These are phyloP conservation scores for Schizaphis graminum DNA, from an alignment of 2,888 invertebrate species.

Conservation along the genomic window DNA sequence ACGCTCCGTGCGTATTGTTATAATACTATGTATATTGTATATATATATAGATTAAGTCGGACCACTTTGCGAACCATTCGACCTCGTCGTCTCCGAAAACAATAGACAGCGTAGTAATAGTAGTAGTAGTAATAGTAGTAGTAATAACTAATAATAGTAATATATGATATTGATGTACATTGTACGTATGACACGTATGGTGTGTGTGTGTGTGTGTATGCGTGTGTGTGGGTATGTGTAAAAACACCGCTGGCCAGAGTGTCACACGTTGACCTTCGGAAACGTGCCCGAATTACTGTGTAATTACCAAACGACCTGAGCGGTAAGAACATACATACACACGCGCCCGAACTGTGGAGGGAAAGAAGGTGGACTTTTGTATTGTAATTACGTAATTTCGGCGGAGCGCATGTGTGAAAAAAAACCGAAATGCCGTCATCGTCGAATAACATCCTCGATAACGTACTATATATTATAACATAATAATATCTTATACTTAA, in stretches of 20 bases:
- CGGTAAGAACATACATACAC: constrained; percentile 8
- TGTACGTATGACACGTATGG: background rate
- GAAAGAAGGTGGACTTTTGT: background rate
- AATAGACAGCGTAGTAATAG: background rate
- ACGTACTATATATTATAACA: background rate
- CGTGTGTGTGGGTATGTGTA: background rate
- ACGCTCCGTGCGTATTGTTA: background rate
- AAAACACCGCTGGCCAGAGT: constrained; percentile 52
- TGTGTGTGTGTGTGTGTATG: too few species aligned
- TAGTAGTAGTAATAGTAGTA: background rate
- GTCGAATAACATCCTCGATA: background rate
- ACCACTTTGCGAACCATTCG: constrained; percentile 53
- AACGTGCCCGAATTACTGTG: constrained; percentile 57
- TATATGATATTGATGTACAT: background rate
- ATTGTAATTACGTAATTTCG: constrained; percentile 50
- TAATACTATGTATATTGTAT: background rate
- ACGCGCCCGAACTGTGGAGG: background rate
- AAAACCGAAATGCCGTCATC: background rate
- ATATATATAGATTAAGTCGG: background rate
- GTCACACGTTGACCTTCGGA: constrained; percentile 60
- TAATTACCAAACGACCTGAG: constrained; percentile 34
- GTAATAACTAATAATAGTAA: background rate
- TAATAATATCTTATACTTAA: background rate
- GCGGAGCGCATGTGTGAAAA: background rate
- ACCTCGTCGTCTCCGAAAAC: constrained; percentile 52